Evolutionary conservation across 1,140 invertebrate genomes (phyloP).

Genomic region (Leptinotarsa lineolata): DNA sequence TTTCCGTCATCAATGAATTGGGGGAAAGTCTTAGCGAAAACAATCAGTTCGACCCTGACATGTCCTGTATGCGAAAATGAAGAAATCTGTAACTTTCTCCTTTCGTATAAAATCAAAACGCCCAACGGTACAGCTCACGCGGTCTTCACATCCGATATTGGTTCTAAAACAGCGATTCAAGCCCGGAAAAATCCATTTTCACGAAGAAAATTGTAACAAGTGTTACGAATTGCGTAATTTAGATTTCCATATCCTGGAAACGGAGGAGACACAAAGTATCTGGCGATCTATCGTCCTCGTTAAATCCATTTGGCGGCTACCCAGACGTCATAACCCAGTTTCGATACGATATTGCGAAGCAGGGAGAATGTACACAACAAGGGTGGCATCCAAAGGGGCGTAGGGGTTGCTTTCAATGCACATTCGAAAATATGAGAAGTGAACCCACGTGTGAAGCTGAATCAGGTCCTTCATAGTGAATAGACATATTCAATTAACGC

Average conservation of each 20-base stretch:
- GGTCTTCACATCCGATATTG: too few relatives aligned
- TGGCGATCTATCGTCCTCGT: slow-evolving; percentile 17
- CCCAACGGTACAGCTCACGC: too few relatives aligned
- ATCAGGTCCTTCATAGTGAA: not conserved
- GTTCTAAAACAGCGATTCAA: too few relatives aligned
- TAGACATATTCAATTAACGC: too few relatives aligned
- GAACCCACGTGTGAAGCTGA: not conserved
- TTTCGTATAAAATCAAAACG: too few relatives aligned
- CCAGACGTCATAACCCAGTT: slow-evolving; percentile 28
- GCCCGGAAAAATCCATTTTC: not conserved
- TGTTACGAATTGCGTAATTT: slow-evolving; percentile 26
- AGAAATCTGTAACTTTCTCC: too few relatives aligned
- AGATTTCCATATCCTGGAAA: slow-evolving; percentile 30
- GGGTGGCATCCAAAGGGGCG: not conserved
- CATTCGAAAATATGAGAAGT: not conserved
- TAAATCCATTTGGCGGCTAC: slow-evolving; percentile 27
- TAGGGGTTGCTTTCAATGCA: not conserved
- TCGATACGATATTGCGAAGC: not conserved
- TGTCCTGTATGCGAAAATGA: too few relatives aligned
- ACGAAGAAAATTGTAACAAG: slow-evolving; percentile 11
- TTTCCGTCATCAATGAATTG: too few relatives aligned
- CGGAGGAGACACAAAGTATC: slow-evolving; percentile 28
- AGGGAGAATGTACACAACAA: not conserved
- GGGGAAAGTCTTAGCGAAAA: too few relatives aligned
- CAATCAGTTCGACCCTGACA: too few relatives aligned